Base-by-base conservation (phyloP, 2,797 vertebrate species). In the Esox lucius region DNA sequence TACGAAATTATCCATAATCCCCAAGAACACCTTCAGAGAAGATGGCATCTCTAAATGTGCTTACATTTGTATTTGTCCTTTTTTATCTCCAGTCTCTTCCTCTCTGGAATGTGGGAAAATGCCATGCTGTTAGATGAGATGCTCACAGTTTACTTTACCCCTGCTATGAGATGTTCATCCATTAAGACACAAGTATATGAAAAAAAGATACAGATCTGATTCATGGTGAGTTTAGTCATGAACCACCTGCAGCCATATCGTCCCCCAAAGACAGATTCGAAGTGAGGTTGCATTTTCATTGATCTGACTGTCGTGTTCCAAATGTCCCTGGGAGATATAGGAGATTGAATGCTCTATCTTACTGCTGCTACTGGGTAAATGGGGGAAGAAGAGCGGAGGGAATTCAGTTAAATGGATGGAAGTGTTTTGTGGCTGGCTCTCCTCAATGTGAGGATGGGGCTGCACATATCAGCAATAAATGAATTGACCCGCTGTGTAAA, bases 231-330 rank as follows among this genome's bases (percentile, higher is more conserved):
- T 71, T 69, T 53, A 42, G 61, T 76, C 71, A 77, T 66, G 65
- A 74, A 77, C 73, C 78, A 82, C 78, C 78, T 75, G 76, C 77
- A 86, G 80, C 53, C 53, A 75, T 75, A 66, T 77, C 67, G 42
- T 11, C 68, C 64, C 5, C 46, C 76, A 75, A 68, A 53, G 73
- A 77, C 76, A 81, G 59, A 66, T 77, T 81, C 79, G 78, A 71
- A 80, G 73, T 70, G 69, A 16, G 0, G 39, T 73, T 78, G 73
- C 75, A 71, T 82, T 88, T 82, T 86, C 87, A 91, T 89, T 90
- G 86, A 90, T 91, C 86, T 79, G 84, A 83, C 87, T 83, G 83
- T 88, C 81, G 72, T 74, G 72, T 71, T 76, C 76, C 71, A 22
- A 62, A 72, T 17, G 81, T 84, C 69, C 74, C 31, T 0, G 67